Evolutionary conservation across 2,113 vertebrate genomes (phyloP), one percentile per base, ranked within the genome.

Genomic region (Percina caprodes): DNA sequence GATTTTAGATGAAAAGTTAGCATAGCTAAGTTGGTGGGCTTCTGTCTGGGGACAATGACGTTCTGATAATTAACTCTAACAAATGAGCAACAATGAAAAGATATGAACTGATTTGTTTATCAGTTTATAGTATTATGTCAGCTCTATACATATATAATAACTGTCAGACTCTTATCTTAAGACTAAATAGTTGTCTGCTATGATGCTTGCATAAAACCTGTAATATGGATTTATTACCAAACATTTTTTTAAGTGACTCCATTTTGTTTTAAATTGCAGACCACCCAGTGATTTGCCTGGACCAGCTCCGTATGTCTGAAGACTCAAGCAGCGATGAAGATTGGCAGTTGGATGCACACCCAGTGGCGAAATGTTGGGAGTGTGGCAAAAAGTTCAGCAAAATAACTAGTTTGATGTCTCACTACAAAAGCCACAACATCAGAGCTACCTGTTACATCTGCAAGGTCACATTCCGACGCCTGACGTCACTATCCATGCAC

Each of bases 361-460:
- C 69, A 18, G 10, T n/a, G 60, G 66, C 19, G 0, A 84, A 83
- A 72, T 93, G 92, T 70, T 92, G 88, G 82, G 90, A 93, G 72
- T 93, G 92, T 82, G 91, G 90, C 10, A 56, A 91, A 79, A 54
- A 10, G 35, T 87, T 91, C 75, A 6, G n/a, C n/a, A 82, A 66
- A n/a, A 55, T 86, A 23, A 52, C 30, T 21, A 66, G 15, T 30
- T 73, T 91, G 62, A 88, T 91, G 16, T 75, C 52, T 1, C 89
- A 93, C 69, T 89, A 89, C 46, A 83, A 70, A 60, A 86, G 54
- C 35, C 89, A 94, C 80, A 35, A 82, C 13, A 77, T 71, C 1
- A 39, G 76, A 59, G 77, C 87, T 39, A 79, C 71, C 68, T 95
- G 89, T 77, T 74, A 92, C 84, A 84, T 92, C 69, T 94, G 93